Evolutionary conservation across 2,113 vertebrate genomes (phyloP).

Genomic region (Rhynchopsitta pachyrhyncha): DNA sequence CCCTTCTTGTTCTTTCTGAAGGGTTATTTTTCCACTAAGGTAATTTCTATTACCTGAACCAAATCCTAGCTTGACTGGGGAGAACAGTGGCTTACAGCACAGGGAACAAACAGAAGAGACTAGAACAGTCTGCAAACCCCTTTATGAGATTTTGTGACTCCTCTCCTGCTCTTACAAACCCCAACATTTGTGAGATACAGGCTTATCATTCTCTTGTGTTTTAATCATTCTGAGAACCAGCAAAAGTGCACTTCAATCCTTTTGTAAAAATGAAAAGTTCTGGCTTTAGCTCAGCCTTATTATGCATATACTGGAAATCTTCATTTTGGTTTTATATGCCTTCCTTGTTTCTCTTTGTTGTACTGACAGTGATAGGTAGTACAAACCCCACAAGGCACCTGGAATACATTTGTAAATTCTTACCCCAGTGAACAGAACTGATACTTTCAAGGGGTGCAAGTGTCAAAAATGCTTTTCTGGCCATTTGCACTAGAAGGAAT

Average conservation of each 20-base stretch:
- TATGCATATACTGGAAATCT: background rate
- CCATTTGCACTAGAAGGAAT: background rate
- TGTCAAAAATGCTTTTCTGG: background rate
- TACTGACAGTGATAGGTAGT: background rate
- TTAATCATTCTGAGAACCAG: background rate
- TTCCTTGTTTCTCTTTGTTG: background rate
- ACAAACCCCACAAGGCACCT: background rate
- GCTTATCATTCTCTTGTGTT: background rate
- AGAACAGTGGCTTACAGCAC: background rate
- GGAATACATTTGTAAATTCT: background rate
- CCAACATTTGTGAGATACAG: background rate
- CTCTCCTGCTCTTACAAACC: background rate
- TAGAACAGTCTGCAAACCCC: background rate
- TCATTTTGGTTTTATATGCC: background rate
- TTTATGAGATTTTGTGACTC: background rate
- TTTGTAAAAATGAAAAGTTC: background rate
- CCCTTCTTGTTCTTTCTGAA: background rate
- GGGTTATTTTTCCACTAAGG: background rate
- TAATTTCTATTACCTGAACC: background rate
- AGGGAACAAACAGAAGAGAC: background rate
- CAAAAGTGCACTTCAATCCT: background rate
- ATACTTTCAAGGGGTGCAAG: background rate
- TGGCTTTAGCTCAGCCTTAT: background rate
- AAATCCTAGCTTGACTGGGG: background rate
- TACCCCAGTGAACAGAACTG: background rate